These are phyloP conservation scores for Aphidius gifuensis DNA, from an alignment of 1,140 invertebrate genomes.

Conservation along the genomic window DNA sequence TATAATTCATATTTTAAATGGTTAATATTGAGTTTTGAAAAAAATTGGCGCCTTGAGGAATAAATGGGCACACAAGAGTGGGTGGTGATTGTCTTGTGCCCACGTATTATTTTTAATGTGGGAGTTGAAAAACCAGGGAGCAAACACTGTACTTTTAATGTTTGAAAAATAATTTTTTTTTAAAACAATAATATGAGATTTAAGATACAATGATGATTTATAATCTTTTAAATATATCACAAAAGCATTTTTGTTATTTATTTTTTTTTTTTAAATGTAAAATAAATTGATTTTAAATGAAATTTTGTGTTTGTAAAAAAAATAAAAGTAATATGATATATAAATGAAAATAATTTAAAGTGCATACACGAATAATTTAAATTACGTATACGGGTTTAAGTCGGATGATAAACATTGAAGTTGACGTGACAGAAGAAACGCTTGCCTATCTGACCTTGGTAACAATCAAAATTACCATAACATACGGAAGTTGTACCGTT, in stretches of 20 bases:
- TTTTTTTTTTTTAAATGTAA: not conserved
- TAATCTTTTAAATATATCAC: not conserved
- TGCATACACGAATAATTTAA: no score
- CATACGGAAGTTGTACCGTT: conserved; percentile 17
- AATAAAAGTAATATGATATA: not conserved
- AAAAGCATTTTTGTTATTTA: not conserved
- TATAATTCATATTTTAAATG: conserved; percentile 45
- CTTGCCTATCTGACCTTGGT: conserved; percentile 29
- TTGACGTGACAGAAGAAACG: conserved; percentile 20
- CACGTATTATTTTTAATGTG: conserved; percentile 39
- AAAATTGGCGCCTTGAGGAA: conserved; percentile 19
- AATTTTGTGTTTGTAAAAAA: no score
- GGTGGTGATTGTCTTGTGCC: conserved; percentile 50
- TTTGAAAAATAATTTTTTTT: not conserved
- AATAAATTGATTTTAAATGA: no score
- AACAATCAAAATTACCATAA: conserved; percentile 33
- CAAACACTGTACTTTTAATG: conserved; percentile 6
- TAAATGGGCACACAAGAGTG: conserved; percentile 30
- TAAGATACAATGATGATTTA: not conserved
- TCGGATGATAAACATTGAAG: not conserved
- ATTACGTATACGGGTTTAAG: not conserved
- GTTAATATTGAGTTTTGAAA: conserved; percentile 47
- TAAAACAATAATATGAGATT: conserved; percentile 8
- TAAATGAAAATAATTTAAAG: no score
- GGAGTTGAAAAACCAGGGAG: conserved; percentile 35